Evolutionary conservation across 23 tunicate species (phyloP).

Genomic region (Clavelina lepadiformis): DNA sequence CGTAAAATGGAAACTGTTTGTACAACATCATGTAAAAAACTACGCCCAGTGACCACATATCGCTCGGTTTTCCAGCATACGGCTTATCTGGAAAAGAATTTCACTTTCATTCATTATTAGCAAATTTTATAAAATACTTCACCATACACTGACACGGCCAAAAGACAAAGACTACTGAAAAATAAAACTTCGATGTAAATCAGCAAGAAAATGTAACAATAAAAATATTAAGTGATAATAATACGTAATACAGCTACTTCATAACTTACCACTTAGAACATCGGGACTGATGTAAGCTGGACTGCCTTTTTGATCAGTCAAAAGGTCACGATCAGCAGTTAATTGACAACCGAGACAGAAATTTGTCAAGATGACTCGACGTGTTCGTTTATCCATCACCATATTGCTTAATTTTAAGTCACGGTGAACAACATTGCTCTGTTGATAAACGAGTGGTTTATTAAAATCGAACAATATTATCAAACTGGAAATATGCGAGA

Average conservation of each 20-base stretch:
- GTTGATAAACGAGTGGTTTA: no score
- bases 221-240: no score
- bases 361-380: conserved; percentile 55
- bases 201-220: no score
- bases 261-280: conserved; percentile 70
- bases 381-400: conserved; percentile 52
- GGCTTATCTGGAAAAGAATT: conserved; percentile 66
- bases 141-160: no score
- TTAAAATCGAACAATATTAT: no score
- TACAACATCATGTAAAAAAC: conserved; percentile 75
- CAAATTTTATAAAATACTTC: no score
- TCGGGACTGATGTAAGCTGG: conserved; percentile 93
- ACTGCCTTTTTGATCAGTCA: conserved; percentile 75
- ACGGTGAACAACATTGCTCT: conserved; percentile 57
- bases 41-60: conserved; percentile 94
- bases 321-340: conserved; percentile 45
- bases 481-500: no score
- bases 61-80: conserved; percentile 87
- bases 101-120: no score
- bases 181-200: no score
- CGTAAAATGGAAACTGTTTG: conserved; percentile 86
- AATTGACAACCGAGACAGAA: conserved; percentile 84
- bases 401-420: conserved; percentile 78
- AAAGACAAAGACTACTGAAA: no score
- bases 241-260: not conserved